Percentiles rank a stretch among this genome's conserved stretches.
phyloP scores from a whole-genome alignment of 2,113 vertebrate genomes.

The Myotis davidii region DNA sequence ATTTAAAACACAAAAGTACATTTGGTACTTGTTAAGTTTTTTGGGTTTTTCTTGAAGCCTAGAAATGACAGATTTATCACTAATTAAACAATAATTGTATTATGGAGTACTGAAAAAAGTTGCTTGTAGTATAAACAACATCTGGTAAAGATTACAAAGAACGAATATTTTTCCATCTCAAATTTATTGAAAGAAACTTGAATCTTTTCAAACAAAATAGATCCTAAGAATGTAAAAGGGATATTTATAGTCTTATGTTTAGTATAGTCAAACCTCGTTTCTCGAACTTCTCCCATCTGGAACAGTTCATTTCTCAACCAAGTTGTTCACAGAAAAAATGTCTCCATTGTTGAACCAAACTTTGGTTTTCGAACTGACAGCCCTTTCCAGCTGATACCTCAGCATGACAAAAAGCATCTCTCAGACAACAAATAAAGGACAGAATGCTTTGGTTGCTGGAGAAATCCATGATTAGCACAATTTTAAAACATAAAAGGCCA shows the following conservation, averaged over 20 bases:
- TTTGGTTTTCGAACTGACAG: too few relatives aligned
- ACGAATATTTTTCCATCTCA: constrained; percentile 61
- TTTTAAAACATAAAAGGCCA: too few relatives aligned
- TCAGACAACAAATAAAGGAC: too few relatives aligned
- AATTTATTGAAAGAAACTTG: constrained; percentile 67
- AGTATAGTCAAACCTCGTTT: neutral
- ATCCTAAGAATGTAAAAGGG: constrained; percentile 53
- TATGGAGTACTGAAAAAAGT: constrained; percentile 61
- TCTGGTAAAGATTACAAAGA: constrained; percentile 73
- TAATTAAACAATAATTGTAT: constrained; percentile 71
- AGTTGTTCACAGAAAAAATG: too few relatives aligned
- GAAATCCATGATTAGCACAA: too few relatives aligned
- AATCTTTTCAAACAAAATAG: constrained; percentile 73
- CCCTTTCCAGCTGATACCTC: too few relatives aligned
- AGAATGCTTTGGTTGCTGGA: too few relatives aligned
- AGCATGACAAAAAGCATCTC: too few relatives aligned
- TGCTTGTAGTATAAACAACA: constrained; percentile 65
- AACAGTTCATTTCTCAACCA: too few relatives aligned
- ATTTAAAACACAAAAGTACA: constrained; percentile 55
- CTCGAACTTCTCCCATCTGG: too few relatives aligned
- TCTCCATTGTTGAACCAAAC: too few relatives aligned
- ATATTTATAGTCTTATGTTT: constrained; percentile 60
- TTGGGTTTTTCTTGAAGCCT: constrained; percentile 30
- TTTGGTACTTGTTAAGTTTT: constrained; percentile 22
- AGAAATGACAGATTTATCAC: constrained; percentile 76